phyloP scores from a whole-genome alignment of 2,113 vertebrate genomes.

The Cnemophilus loriae region DNA sequence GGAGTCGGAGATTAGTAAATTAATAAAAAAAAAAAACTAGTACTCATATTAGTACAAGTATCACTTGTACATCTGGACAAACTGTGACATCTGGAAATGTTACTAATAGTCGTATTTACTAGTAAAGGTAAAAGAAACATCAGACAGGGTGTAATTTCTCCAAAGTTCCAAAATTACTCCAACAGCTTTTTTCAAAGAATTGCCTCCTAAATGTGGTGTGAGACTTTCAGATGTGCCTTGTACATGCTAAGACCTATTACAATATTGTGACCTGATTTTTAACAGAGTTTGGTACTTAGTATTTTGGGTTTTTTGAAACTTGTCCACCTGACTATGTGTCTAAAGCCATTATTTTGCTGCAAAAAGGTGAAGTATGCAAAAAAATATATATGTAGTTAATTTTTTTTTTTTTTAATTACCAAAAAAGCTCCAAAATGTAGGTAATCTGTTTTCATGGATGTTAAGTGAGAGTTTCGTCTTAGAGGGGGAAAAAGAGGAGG shows the following conservation, averaged over 20 bases:
- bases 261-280: not conserved
- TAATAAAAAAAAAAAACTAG: not conserved
- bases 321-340: not conserved
- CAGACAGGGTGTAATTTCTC: not conserved
- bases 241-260: not conserved
- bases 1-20: not conserved
- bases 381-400: not conserved
- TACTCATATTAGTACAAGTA: too few species aligned
- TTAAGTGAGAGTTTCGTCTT: not conserved
- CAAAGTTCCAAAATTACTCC: not conserved
- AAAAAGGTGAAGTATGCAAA: not conserved
- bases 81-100: not conserved
- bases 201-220: not conserved
- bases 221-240: not conserved
- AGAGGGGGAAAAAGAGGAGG: not conserved
- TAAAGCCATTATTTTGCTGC: not conserved
- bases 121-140: not conserved
- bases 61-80: not conserved
- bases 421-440: not conserved
- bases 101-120: not conserved
- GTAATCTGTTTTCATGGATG: not conserved
- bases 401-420: not conserved
- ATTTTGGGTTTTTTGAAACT: not conserved
- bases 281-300: not conserved
- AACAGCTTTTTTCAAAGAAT: not conserved